Conservation (phyloP, 1,140 invertebrate species). For the Hyles euphorbiae region DNA sequence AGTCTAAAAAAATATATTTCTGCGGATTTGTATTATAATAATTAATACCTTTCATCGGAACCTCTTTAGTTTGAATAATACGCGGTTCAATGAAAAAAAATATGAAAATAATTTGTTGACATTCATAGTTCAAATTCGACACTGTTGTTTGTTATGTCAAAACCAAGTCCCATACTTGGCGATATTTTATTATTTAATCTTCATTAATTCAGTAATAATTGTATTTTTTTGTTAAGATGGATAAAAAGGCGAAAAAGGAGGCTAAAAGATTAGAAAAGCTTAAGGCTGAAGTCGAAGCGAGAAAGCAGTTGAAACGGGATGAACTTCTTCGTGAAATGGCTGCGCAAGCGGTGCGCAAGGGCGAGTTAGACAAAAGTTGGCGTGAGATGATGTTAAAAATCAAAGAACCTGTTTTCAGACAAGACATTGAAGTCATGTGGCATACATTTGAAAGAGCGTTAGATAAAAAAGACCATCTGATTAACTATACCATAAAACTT, state of each 20-base stretch:
- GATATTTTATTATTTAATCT: slow-evolving; percentile 8
- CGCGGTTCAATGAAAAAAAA: too few relatives aligned
- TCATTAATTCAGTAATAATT: slow-evolving; percentile 10
- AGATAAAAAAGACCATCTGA: slow-evolving; percentile 61
- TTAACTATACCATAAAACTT: slow-evolving; percentile 45
- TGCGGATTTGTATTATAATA: too few relatives aligned
- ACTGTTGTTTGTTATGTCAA: too few relatives aligned
- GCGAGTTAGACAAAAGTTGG: slow-evolving; percentile 52
- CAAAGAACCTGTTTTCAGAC: slow-evolving; percentile 57
- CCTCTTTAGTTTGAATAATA: too few relatives aligned
- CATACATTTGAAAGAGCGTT: slow-evolving; percentile 56
- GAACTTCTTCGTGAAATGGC: slow-evolving; percentile 54
- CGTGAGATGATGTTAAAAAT: slow-evolving; percentile 58
- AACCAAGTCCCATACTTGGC: too few relatives aligned
- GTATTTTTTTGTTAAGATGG: slow-evolving; percentile 33
- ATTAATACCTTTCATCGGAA: too few relatives aligned
- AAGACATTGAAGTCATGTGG: slow-evolving; percentile 65
- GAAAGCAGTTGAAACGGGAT: slow-evolving; percentile 42
- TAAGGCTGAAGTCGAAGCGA: slow-evolving; percentile 37
- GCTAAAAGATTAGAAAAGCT: slow-evolving; percentile 52
- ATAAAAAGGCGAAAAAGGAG: slow-evolving; percentile 58
- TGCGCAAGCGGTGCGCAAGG: slow-evolving; percentile 40
- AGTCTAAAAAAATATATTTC: too few relatives aligned
- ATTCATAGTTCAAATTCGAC: too few relatives aligned
- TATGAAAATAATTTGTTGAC: too few relatives aligned